Evolutionary conservation across 2,888 invertebrate genomes (phyloP), one percentile per base, ranked within the genome.

Genomic region (Conus canariensis): DNA sequence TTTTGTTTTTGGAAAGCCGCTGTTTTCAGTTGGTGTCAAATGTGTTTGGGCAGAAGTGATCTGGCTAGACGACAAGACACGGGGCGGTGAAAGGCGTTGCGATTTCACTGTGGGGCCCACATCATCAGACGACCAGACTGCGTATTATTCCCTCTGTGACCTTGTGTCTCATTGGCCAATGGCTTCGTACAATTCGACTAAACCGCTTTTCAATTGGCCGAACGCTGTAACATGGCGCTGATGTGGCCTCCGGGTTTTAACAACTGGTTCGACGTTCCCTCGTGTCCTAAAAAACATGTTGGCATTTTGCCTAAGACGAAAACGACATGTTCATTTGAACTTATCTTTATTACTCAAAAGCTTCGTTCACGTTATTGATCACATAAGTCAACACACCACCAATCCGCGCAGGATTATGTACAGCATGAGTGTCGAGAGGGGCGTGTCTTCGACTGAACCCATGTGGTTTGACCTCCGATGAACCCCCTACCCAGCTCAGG

Each of bases 201-300:
- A 85, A 25, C n/a, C n/a, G 85, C 16, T 59, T 16, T 16, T 19
- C 85, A 14, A 30, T 85, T 85, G 85, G 85, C 60, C 85, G n/a
- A 60, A 60, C 60, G 59, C 7, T 19, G 85, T 59, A 85, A 85
- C 25, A 85, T 85, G 85, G 85, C 85, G 85, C 58, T 83, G 83
- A 19, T 83, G 83, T 58, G 58, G 77, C 77, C 77, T 30, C 74
- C n/a, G n/a, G n/a, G 2, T 10, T n/a, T 74, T 74, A n/a, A 22
- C n/a, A 6, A 7, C 10, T 16, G 60, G 60, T 64, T 5, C 22
- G 22, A 70, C 70, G 70, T 70, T 14, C 70, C 16, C 70, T 22
- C 70, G 8, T 22, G 16, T 45, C 16, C 22, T 45, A 80, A 25
- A 30, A 30, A 80, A 30, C 77, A 30, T 12, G 10, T 30, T 30